These are phyloP conservation scores for Stichodactyla mertensii DNA, from an alignment of 64 coral and sea anemone genomes.

Conservation along the genomic window DNA sequence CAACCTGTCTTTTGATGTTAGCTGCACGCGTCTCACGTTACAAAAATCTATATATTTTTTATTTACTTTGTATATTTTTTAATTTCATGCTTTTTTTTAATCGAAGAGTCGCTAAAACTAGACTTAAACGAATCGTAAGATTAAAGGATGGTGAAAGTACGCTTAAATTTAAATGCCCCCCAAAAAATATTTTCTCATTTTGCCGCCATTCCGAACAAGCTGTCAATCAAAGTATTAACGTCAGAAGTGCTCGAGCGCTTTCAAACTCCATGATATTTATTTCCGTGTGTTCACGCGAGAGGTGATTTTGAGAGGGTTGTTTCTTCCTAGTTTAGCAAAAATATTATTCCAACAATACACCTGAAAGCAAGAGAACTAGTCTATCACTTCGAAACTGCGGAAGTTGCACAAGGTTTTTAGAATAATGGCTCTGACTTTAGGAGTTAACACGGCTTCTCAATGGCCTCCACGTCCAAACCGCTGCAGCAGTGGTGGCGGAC, in stretches of 20 bases:
- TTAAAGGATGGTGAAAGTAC: neutral
- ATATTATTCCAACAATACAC: neutral
- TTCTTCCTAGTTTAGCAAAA: neutral
- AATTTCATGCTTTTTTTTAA: no score
- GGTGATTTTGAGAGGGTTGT: neutral
- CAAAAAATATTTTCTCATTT: neutral
- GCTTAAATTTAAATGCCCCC: neutral
- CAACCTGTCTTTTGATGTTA: neutral
- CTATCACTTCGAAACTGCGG: neutral
- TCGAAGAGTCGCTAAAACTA: neutral
- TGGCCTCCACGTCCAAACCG: slow-evolving; percentile 65
- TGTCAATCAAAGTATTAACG: neutral
- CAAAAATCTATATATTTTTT: neutral
- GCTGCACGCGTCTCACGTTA: neutral
- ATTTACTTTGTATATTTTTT: no score
- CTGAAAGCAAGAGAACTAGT: neutral
- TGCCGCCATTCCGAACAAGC: neutral
- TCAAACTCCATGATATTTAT: neutral
- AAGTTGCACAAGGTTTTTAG: neutral
- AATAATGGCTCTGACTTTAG: slow-evolving; percentile 63
- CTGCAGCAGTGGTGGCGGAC: slow-evolving; percentile 75
- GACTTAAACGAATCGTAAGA: neutral
- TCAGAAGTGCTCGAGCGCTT: neutral
- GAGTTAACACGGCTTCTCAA: slow-evolving; percentile 51
- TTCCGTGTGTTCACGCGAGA: neutral